These are phyloP conservation scores for Zele albiditarsus DNA, from an alignment of 2,888 invertebrate species.

Conservation along the genomic window DNA sequence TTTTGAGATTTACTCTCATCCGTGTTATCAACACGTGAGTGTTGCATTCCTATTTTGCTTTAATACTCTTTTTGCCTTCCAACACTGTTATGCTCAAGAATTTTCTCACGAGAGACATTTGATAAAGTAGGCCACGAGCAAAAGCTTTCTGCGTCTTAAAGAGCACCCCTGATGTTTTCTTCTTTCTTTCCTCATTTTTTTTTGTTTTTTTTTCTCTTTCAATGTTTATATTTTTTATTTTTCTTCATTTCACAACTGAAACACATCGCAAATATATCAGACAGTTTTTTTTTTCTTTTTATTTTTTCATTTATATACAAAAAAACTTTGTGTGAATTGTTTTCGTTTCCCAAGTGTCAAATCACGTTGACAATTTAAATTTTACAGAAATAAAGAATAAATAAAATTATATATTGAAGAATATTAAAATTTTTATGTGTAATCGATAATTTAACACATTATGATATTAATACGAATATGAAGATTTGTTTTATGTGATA, in stretches of 20 bases:
- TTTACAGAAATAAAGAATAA: neutral
- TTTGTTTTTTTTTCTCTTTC: slow-evolving; percentile 10
- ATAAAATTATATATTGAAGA: neutral
- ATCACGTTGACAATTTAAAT: neutral
- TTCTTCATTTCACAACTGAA: neutral
- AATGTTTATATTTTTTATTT: neutral
- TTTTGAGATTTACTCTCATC: neutral
- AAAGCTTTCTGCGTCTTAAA: slow-evolving; percentile 26
- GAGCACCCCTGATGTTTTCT: neutral
- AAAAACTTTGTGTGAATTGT: neutral
- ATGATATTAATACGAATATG: neutral
- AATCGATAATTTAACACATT: neutral
- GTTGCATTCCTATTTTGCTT: slow-evolving; percentile 22
- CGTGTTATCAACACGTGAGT: slow-evolving; percentile 24
- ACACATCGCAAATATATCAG: neutral
- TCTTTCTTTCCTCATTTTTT: neutral
- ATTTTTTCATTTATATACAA: too few relatives aligned
- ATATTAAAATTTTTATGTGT: neutral
- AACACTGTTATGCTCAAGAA: slow-evolving; percentile 17
- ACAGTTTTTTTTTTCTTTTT: neutral
- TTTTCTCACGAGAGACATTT: slow-evolving; percentile 37
- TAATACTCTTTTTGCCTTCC: slow-evolving; percentile 12
- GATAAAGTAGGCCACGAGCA: slow-evolving; percentile 31
- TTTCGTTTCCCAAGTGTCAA: neutral
- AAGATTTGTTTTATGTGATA: neutral